phyloP scores from a whole-genome alignment of 2,888 invertebrate genomes.

The Trichopria drosophilae region DNA sequence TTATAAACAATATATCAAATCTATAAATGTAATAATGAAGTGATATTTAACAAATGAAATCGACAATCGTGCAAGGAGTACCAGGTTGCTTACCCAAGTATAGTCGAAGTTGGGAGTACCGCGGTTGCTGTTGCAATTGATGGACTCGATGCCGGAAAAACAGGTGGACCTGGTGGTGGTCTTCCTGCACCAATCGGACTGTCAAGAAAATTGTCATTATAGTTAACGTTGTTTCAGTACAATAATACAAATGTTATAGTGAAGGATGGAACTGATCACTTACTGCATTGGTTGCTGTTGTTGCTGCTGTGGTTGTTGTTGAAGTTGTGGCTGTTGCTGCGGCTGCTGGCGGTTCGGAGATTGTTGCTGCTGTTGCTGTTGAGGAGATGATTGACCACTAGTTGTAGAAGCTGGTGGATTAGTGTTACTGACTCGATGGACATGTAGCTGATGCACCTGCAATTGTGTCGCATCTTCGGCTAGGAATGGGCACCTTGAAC shows the following conservation, averaged over 20 bases:
- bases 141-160: constrained; percentile 58
- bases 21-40: background rate
- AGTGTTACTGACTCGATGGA: constrained; percentile 49
- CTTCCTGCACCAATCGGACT: constrained; percentile 46
- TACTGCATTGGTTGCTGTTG: constrained; percentile 44
- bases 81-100: constrained; percentile 50
- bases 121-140: constrained; percentile 62
- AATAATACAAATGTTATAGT: background rate
- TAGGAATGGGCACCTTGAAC: constrained; percentile 84
- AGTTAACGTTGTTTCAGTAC: background rate
- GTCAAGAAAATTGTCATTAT: constrained; percentile 22
- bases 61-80: no score
- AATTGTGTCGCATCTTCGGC: constrained; percentile 82
- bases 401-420: constrained; percentile 39
- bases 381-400: constrained; percentile 22
- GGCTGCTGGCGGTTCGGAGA: constrained; percentile 36
- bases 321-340: constrained; percentile 30
- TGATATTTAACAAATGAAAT: background rate
- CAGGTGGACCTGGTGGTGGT: constrained; percentile 55
- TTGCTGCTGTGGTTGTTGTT: constrained; percentile 21
- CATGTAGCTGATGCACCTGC: constrained; percentile 70
- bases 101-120: constrained; percentile 50
- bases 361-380: constrained; percentile 26
- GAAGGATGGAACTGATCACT: constrained; percentile 25
- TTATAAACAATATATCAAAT: background rate